Evolutionary conservation across 2,888 invertebrate species (phyloP).

Genomic region (Thymelicus acteon): DNA sequence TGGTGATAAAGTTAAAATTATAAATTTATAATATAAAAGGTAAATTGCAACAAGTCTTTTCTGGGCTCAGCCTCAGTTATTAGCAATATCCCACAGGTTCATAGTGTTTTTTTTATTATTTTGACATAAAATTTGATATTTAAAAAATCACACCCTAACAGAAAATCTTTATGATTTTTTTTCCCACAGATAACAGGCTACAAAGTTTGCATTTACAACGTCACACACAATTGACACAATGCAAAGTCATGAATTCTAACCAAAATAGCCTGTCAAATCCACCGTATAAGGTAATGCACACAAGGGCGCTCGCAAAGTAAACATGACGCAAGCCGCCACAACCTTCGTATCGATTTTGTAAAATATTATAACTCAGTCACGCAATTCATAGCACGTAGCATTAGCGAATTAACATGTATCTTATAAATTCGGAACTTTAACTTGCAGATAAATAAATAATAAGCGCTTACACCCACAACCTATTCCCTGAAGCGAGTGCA

Average conservation of each 20-base stretch:
- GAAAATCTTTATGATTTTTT: too few relatives aligned
- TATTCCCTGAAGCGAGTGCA: too few relatives aligned
- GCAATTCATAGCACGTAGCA: constrained; percentile 51
- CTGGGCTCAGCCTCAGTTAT: too few relatives aligned
- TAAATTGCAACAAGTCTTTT: too few relatives aligned
- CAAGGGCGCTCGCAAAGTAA: constrained; percentile 65
- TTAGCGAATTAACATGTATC: constrained; percentile 12
- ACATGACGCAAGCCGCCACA: constrained; percentile 70
- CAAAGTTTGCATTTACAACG: too few relatives aligned
- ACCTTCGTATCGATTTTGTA: constrained; percentile 76
- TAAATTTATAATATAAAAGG: neutral
- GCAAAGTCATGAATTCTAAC: constrained; percentile 3
- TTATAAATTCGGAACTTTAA: neutral
- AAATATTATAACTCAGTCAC: constrained; percentile 66
- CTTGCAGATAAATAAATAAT: neutral
- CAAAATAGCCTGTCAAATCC: constrained; percentile 25
- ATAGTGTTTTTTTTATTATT: too few relatives aligned
- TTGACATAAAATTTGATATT: too few relatives aligned
- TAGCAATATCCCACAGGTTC: too few relatives aligned
- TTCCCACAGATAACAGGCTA: too few relatives aligned
- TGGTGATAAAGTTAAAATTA: neutral
- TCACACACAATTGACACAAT: neutral
- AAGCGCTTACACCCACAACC: too few relatives aligned
- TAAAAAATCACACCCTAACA: too few relatives aligned
- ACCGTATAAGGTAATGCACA: constrained; percentile 43